Evolutionary conservation across 2,797 vertebrate genomes (phyloP), one percentile per base, ranked within the genome.

Genomic region (Allobates femoralis): DNA sequence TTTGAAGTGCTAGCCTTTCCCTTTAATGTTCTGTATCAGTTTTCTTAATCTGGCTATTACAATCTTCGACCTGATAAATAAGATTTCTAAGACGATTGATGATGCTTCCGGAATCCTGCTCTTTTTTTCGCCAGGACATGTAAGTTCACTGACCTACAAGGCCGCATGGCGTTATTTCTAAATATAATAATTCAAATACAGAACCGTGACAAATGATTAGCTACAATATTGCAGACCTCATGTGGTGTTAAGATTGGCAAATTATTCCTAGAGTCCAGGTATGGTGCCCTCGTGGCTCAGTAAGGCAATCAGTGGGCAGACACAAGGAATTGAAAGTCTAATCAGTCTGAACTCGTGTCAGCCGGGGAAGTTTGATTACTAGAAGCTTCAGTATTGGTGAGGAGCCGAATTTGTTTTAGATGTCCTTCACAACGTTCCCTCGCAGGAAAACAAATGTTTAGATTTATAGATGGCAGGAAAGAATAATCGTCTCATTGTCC

Each of bases 131-230:
- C 73, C 89, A 80, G 86, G 80, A 37, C 6, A 26, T 64, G 85
- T 86, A 86, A 86, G 34, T 85, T 84, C 80, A 62, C 76, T 86
- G 90, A 84, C 89, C 89, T 89, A 79, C 86, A 21, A n/a, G 37
- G 46, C 18, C 51, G 71, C 79, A n/a, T 86, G 89, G 84, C 84
- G 89, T 90, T 83, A 88, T 90, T 85, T 73, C 69, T 82, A 50
- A 88, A 55, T 74, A 74, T 79, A 89, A 26, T 60, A 89, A 26
- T 60, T 87, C 86, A 64, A 89, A 55, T 12, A 0, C 7, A 89
- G 83, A 78, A 66, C 85, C 86, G 85, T 89, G 89, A 91, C 88
- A 79, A 86, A 84, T 85, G 86, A 83, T 89, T 64, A 84, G 30
- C 51, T 85, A 82, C 23, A 32, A 30, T 0, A 83, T 87, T 87